Percentiles rank a stretch among this genome's conserved stretches.
phyloP scores from a whole-genome alignment of 2,888 invertebrate genomes.

The Anthophora plumipes region DNA sequence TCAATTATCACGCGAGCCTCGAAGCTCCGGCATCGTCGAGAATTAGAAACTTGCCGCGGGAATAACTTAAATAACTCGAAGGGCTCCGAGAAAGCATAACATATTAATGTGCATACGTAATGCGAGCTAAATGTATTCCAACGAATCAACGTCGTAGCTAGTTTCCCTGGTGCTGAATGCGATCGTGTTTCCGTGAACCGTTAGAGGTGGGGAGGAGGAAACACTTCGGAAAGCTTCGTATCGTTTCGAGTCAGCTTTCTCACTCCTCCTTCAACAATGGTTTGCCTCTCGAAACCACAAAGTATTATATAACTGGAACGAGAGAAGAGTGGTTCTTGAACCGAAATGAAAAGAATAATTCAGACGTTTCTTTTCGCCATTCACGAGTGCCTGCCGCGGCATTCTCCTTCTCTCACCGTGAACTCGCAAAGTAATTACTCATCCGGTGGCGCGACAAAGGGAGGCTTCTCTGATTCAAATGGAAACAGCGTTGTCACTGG shows the following conservation, averaged over 20 bases:
- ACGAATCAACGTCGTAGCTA: neutral
- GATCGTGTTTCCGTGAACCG: neutral
- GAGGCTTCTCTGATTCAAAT: neutral
- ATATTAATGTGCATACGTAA: constrained; percentile 37
- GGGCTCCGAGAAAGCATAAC: constrained; percentile 25
- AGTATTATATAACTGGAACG: neutral
- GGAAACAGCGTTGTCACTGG: constrained; percentile 4
- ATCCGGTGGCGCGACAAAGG: neutral
- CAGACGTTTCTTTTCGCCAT: constrained; percentile 9
- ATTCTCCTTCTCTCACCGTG: neutral
- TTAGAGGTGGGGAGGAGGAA: no score
- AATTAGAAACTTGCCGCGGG: constrained; percentile 46
- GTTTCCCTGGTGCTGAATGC: neutral
- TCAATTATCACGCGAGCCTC: constrained; percentile 43
- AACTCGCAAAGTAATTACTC: constrained; percentile 30
- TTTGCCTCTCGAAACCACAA: neutral
- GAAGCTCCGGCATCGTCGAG: constrained; percentile 16
- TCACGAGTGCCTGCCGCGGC: neutral
- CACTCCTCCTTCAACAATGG: neutral
- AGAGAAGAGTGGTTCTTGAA: constrained; percentile 17
- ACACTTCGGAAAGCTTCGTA: neutral
- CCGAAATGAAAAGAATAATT: constrained; percentile 36
- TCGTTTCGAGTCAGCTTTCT: neutral
- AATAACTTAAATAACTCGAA: constrained; percentile 43
- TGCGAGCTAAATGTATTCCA: constrained; percentile 8